Conservation (phyloP, 2,113 vertebrate species). For the Ceyx margarethae region DNA sequence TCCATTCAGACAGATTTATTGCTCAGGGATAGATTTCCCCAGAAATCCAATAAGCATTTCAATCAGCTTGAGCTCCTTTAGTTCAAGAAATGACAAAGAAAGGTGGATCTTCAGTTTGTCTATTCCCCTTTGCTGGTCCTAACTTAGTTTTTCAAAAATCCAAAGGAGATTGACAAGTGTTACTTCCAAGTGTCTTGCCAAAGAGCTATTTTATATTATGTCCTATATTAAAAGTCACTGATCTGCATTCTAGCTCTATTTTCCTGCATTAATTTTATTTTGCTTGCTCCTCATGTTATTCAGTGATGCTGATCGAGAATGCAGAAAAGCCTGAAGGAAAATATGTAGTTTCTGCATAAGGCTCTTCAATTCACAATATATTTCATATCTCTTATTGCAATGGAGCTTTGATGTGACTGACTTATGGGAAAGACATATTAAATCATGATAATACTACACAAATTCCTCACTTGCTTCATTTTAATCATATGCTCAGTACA, state of each 20-base stretch:
- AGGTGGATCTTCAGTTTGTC: neutral
- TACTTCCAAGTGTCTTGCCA: neutral
- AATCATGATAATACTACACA: neutral
- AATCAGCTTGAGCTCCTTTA: neutral
- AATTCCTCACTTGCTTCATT: neutral
- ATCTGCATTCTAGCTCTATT: neutral
- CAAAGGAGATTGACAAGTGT: neutral
- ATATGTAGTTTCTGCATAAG: neutral
- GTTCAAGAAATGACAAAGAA: neutral
- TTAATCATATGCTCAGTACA: neutral
- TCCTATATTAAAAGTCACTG: neutral
- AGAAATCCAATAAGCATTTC: constrained; percentile 4
- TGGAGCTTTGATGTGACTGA: neutral
- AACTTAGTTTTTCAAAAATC: neutral
- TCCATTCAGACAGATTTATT: constrained; percentile 2
- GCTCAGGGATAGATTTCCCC: neutral
- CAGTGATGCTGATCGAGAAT: neutral
- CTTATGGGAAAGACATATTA: neutral
- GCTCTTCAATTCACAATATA: neutral
- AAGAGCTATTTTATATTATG: neutral
- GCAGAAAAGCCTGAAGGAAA: neutral
- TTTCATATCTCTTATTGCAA: neutral
- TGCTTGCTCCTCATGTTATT: neutral
- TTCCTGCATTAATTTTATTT: neutral
- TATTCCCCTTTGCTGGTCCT: neutral